Conservation (phyloP, 2,797 vertebrate species). For the Champsocephalus gunnari region DNA sequence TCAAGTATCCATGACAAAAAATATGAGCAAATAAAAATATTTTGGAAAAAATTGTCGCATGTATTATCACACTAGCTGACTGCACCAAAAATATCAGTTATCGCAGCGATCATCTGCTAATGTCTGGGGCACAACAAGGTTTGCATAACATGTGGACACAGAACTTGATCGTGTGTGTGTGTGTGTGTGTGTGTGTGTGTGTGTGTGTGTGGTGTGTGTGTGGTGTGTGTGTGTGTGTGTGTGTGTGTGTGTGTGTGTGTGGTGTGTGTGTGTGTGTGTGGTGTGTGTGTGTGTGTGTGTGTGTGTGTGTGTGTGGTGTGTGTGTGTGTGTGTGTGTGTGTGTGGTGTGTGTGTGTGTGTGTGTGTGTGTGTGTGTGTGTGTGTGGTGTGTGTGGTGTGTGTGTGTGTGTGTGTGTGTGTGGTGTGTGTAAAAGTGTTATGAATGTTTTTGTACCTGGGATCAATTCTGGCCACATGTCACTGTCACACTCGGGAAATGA, state of each 20-base stretch:
- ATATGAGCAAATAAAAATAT: constrained; percentile 3
- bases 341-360: background rate
- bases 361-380: background rate
- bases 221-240: background rate
- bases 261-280: background rate
- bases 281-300: background rate
- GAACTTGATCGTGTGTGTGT: constrained; percentile 45
- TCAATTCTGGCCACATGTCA: constrained; percentile 57
- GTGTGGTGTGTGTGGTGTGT: background rate
- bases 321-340: background rate
- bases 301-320: background rate
- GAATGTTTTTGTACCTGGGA: constrained; percentile 49
- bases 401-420: constrained; percentile 5
- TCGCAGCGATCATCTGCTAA: constrained; percentile 65
- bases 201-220: constrained; percentile 32
- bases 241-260: constrained; percentile 19
- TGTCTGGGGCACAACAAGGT: constrained; percentile 73
- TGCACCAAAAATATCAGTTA: constrained; percentile 57
- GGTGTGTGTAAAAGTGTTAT: constrained; percentile 1
- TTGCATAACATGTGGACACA: constrained; percentile 66
- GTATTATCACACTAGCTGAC: constrained; percentile 35
- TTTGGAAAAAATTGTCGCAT: constrained; percentile 18
- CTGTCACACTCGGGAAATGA: constrained; percentile 39
- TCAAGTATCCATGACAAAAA: constrained; percentile 8
- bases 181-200: constrained; percentile 23